Conservation (phyloP, 2,888 invertebrate genomes). For the Thecophora atra region DNA sequence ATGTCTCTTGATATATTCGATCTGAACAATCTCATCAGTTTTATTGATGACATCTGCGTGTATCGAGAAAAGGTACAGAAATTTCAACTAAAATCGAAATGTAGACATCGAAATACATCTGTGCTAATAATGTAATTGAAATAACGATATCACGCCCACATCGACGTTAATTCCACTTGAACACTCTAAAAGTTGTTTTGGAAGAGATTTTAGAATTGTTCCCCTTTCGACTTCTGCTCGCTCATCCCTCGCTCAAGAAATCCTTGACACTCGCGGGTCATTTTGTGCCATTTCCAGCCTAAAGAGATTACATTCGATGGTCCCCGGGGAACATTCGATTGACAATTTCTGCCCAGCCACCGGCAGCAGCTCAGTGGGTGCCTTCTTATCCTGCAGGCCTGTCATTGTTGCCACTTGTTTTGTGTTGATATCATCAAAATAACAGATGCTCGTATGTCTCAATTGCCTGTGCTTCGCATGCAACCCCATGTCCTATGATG, state of each 20-base stretch:
- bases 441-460: slow-evolving; percentile 33
- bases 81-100: not conserved
- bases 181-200: not conserved
- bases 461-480: not conserved
- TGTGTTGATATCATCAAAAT: slow-evolving; percentile 28
- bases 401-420: slow-evolving; percentile 31
- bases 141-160: slow-evolving; percentile 32
- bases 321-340: slow-evolving; percentile 19
- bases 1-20: not conserved
- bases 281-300: slow-evolving; percentile 28
- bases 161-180: slow-evolving; percentile 17
- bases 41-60: slow-evolving; percentile 12
- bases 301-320: slow-evolving; percentile 30
- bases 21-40: not conserved
- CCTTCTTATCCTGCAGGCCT: slow-evolving; percentile 13
- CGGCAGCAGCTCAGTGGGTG: not conserved
- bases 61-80: not conserved
- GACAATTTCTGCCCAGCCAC: not conserved
- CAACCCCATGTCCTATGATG: no score
- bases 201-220: not conserved
- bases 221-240: not conserved
- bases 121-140: slow-evolving; percentile 35
- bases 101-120: slow-evolving; percentile 17
- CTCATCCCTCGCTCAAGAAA: not conserved
- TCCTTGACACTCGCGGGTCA: slow-evolving; percentile 15